Percentiles rank a stretch among this genome's conserved stretches.
Conservation (phyloP, 2,113 vertebrate species). For the Oenanthe melanoleuca region DNA sequence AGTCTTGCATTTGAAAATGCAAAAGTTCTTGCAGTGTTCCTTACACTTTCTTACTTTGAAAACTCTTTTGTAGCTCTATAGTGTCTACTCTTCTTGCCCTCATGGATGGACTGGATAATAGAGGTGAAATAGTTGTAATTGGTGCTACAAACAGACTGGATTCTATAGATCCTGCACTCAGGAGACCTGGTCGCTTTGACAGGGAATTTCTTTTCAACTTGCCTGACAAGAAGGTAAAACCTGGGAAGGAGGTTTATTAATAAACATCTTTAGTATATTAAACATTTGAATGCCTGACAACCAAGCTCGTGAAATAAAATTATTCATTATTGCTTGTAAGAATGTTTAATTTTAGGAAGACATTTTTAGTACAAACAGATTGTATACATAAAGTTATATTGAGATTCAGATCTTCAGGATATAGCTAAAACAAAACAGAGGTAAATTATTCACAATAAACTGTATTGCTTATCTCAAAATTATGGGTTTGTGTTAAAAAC, state of each 20-base stretch:
- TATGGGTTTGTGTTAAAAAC: neutral
- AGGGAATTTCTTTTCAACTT: slow-evolving; percentile 99
- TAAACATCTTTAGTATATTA: neutral
- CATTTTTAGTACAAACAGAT: neutral
- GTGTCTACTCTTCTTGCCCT: slow-evolving; percentile 97
- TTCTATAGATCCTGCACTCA: slow-evolving; percentile 99
- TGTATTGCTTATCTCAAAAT: neutral
- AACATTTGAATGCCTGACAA: neutral
- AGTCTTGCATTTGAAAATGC: neutral
- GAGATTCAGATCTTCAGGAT: neutral
- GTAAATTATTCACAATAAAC: neutral
- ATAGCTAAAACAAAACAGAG: neutral
- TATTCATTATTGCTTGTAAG: neutral
- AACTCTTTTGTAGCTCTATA: slow-evolving; percentile 84
- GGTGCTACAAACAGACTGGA: slow-evolving; percentile 99
- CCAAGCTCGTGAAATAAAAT: neutral
- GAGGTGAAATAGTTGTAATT: slow-evolving; percentile 98
- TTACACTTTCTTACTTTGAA: neutral
- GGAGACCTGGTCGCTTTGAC: slow-evolving; percentile 99
- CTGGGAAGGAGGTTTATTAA: neutral
- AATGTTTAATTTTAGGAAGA: neutral
- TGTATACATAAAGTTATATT: neutral
- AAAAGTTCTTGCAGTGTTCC: neutral
- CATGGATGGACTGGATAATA: slow-evolving; percentile 98
- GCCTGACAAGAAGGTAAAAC: slow-evolving; percentile 92